A percentile compares a stretch with the other conserved stretches of the same genome.
Evolutionary conservation across 2,797 vertebrate genomes (phyloP).

Genomic region (Sebastes taczanowskii): DNA sequence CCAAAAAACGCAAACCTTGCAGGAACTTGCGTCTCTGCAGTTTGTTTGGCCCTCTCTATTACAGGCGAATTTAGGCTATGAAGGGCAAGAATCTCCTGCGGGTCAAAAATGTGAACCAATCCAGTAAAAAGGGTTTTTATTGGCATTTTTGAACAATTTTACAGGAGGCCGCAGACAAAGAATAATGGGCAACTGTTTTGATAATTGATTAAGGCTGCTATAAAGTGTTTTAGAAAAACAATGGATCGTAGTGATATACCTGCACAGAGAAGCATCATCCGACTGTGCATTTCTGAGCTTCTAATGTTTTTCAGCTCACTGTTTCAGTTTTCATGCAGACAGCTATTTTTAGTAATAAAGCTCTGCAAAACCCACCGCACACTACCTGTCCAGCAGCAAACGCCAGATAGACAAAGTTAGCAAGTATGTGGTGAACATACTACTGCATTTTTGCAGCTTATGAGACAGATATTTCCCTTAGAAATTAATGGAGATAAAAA

Average conservation of each 20-base stretch:
- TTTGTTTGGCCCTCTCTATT: slow-evolving; percentile 47
- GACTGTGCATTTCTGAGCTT: background rate
- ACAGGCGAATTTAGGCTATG: slow-evolving; percentile 32
- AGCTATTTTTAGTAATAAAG: background rate
- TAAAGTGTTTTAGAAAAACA: background rate
- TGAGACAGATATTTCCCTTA: background rate
- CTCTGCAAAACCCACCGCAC: background rate
- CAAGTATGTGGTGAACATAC: background rate
- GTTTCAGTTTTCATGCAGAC: background rate
- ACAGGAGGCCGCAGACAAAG: background rate
- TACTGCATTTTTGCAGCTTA: background rate
- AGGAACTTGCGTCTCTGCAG: slow-evolving; percentile 38
- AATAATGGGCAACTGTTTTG: background rate
- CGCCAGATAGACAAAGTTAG: background rate
- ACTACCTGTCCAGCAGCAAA: background rate
- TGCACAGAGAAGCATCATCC: background rate
- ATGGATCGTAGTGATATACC: background rate
- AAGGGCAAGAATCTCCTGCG: slow-evolving; percentile 22
- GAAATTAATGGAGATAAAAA: background rate
- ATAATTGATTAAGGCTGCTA: background rate
- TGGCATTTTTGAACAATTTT: background rate
- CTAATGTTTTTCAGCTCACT: background rate
- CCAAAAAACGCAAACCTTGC: slow-evolving; percentile 54
- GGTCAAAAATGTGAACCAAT: slow-evolving; percentile 29
- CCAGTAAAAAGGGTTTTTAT: background rate